phyloP scores from a whole-genome alignment of 2,113 vertebrate species.

The Panthera uncia region DNA sequence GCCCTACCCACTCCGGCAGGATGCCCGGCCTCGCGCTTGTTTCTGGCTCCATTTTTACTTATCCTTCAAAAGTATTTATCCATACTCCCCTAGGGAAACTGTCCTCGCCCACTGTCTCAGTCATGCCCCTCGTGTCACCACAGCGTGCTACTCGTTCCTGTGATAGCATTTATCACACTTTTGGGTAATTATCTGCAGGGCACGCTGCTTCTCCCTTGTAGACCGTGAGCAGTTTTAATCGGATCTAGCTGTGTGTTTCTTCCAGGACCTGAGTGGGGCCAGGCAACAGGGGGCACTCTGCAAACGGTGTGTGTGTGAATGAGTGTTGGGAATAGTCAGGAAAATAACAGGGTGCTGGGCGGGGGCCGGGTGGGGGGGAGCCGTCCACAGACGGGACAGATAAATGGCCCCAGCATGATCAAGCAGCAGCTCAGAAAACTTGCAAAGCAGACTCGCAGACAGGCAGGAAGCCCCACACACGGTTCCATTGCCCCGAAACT shows the following conservation, averaged over 20 bases:
- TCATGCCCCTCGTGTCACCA: background rate
- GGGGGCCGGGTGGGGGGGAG: fast-evolving
- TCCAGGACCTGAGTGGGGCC: background rate
- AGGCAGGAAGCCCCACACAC: background rate
- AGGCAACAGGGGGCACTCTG: background rate
- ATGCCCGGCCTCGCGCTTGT: background rate
- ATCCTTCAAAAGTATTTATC: background rate
- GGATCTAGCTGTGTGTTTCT: background rate
- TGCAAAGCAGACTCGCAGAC: background rate
- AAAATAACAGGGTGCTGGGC: background rate
- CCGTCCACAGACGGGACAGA: fast-evolving
- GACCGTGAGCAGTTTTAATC: slow-evolving; percentile 22
- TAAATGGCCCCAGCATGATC: background rate
- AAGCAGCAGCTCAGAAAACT: background rate
- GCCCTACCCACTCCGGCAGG: background rate
- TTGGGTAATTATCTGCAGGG: background rate
- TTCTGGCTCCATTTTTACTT: background rate
- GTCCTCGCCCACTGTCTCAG: background rate
- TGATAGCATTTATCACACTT: background rate
- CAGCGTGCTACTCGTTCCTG: background rate
- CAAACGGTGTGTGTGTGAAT: background rate
- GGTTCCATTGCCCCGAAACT: background rate
- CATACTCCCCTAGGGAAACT: background rate
- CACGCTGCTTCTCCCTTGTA: background rate
- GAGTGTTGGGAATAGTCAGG: background rate